Percentiles rank a stretch among this genome's conserved stretches.
Evolutionary conservation across 2,113 vertebrate species (phyloP).

Genomic region (Nothocercus julius): DNA sequence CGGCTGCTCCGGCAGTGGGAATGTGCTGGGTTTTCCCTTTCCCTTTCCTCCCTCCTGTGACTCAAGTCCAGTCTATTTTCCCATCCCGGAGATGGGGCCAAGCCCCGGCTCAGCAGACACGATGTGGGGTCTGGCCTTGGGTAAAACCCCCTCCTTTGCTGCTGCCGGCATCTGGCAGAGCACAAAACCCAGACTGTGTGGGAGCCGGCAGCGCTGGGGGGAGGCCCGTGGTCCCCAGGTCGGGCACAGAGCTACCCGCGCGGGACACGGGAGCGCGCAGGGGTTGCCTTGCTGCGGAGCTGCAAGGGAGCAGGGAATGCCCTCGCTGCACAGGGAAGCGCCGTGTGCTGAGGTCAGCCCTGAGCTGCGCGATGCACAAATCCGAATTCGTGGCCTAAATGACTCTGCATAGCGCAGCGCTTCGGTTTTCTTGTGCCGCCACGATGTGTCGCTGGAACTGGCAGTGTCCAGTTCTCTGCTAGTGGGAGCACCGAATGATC

Average conservation of each 20-base stretch:
- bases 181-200: background rate
- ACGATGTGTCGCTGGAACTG: no score
- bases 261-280: background rate
- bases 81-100: background rate
- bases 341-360: background rate
- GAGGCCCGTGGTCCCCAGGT: accelerated
- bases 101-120: accelerated
- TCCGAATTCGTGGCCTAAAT: background rate
- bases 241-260: background rate
- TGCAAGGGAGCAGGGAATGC: background rate
- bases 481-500: background rate
- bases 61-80: constrained; percentile 7
- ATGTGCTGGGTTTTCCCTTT: constrained; percentile 5
- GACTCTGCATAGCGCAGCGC: accelerated
- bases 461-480: background rate
- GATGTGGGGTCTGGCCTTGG: background rate
- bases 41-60: constrained; percentile 16
- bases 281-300: background rate
- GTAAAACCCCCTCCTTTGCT: background rate
- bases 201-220: background rate
- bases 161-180: background rate
- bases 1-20: background rate
- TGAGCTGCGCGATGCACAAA: accelerated
- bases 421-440: background rate
- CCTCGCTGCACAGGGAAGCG: accelerated